phyloP scores from a whole-genome alignment of 35 echinoderm and acorn worm genomes.

The Heliocidaris erythrogramma region DNA sequence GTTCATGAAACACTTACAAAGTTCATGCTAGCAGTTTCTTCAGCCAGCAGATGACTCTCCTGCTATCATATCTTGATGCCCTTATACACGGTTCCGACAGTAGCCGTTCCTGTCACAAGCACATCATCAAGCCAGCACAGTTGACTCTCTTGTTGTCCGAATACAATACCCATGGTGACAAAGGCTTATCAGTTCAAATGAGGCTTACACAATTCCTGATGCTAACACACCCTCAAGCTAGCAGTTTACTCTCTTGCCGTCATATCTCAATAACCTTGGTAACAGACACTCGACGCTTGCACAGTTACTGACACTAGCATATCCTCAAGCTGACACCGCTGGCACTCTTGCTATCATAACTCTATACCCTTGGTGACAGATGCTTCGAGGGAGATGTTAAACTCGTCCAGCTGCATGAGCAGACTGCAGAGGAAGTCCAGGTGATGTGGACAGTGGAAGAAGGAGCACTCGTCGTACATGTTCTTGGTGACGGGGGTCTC shows the following conservation, averaged over 20 bases:
- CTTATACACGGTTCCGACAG: too few species aligned
- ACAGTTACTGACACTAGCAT: not conserved
- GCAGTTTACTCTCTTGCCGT: not conserved
- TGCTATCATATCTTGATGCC: too few species aligned
- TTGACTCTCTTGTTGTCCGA: too few species aligned
- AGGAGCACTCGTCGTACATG: constrained; percentile 97
- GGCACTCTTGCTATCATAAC: constrained; percentile 64
- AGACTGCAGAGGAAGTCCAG: constrained; percentile 85
- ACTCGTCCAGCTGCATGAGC: constrained; percentile 90
- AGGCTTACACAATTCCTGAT: not conserved
- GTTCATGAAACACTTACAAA: too few species aligned
- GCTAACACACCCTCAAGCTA: not conserved
- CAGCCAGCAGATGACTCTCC: too few species aligned
- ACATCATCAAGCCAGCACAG: too few species aligned
- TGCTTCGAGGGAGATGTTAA: constrained; percentile 87
- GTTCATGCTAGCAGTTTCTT: too few species aligned
- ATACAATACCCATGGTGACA: not conserved
- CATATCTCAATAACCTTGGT: not conserved
- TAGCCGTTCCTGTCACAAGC: too few species aligned
- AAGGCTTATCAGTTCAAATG: not conserved
- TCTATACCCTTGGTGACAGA: constrained; percentile 93
- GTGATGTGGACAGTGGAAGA: constrained; percentile 65
- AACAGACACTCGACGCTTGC: not conserved
- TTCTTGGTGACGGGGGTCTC: constrained; percentile 85
- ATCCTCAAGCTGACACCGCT: not conserved